phyloP scores from a whole-genome alignment of 2,113 vertebrate genomes.

The Spea bombifrons region DNA sequence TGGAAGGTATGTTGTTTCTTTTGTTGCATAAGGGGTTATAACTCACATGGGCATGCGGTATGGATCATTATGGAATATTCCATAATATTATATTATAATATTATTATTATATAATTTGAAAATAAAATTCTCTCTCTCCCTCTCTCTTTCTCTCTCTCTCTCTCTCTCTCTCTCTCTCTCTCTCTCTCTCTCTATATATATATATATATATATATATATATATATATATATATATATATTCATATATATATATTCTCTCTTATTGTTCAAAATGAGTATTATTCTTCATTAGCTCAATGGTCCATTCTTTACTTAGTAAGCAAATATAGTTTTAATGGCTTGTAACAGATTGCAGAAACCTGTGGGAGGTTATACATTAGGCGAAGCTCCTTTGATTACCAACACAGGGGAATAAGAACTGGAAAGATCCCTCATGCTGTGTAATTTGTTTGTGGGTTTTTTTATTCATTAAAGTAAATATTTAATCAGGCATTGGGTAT shows the following conservation, averaged over 20 bases:
- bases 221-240: no score
- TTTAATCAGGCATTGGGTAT: conserved; percentile 25
- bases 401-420: conserved; percentile 24
- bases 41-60: not conserved
- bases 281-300: conserved; percentile 32
- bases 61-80: not conserved
- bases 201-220: no score
- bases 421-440: conserved; percentile 23
- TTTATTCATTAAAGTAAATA: conserved; percentile 36
- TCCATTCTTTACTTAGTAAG: conserved; percentile 37
- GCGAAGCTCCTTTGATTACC: conserved; percentile 31
- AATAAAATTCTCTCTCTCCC: no score
- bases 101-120: no score
- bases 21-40: conserved; percentile 21
- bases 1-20: conserved; percentile 23
- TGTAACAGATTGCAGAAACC: conserved; percentile 42
- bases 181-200: no score
- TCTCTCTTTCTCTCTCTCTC: no score
- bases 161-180: no score
- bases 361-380: conserved; percentile 33
- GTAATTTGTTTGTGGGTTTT: conserved; percentile 17
- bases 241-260: no score
- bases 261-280: conserved; percentile 15
- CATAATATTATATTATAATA: not conserved
- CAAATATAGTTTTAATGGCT: conserved; percentile 41